Evolutionary conservation across 2,888 invertebrate species (phyloP), one percentile per base, ranked within the genome.

Genomic region (Rhagium mordax): DNA sequence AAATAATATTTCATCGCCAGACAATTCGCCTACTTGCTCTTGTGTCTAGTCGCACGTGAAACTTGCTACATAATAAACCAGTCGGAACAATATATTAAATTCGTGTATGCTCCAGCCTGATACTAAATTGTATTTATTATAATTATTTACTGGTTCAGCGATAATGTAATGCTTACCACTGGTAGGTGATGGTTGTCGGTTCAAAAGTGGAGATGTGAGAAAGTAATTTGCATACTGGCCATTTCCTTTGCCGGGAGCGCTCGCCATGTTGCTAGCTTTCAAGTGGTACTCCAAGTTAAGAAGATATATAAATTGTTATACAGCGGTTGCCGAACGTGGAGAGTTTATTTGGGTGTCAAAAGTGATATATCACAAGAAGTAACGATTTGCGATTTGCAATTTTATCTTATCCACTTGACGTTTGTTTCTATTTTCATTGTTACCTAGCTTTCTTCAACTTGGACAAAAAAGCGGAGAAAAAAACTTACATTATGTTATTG

Each of bases 1-100:
- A 59, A 59, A 59, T 29, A 6, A 59, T 59, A 59, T 29, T 59
- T 59, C 29, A 59, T 33, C 59, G 16, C 18, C 7, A 59, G 33
- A 29, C 59, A 33, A 13, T 59, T 16, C 59, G 59, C 59, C 59
- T 33, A 59, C 59, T 27, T n/a, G 5, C 57, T 27, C 29, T 33
- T n/a, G 16, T 16, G 8, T n/a, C n/a, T n/a, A 1, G 41, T 15
- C 15, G 7, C n/a, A 33, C 59, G 33, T 29, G 18, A 27, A 21
- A 27, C 33, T 27, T 29, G 18, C 18, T 29, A 16, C 59, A 29
- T 33, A n/a, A 59, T 16, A 59, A 33, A 15, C 33, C 8, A 29
- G 33, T 33, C 6, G 13, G n/a, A 41, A n/a, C 4, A n/a, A 41
- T 41, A n/a, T 41, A 13, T 41, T n/a, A 41, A 41, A n/a, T 15